Evolutionary conservation across 1,140 invertebrate species (phyloP).

Genomic region (Aphelenchoides fujianensis): DNA sequence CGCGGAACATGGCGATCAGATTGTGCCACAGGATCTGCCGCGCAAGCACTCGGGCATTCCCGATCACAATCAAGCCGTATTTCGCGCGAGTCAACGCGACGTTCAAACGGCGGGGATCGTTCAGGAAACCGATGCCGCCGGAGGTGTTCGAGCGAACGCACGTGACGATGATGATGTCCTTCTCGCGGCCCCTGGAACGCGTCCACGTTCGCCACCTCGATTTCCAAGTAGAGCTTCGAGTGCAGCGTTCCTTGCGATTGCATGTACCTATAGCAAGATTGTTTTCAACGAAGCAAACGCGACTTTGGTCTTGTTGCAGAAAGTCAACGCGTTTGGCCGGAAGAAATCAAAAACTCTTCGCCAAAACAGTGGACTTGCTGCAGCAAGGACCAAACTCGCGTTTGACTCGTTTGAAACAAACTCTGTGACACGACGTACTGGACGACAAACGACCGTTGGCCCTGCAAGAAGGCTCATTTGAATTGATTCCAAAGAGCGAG

Average conservation of each 20-base stretch:
- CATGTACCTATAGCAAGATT: conserved; percentile 98
- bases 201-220: conserved; percentile 98
- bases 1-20: conserved; percentile 86
- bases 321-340: no score
- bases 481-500: conserved; percentile 15
- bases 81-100: conserved; percentile 95
- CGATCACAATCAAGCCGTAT: conserved; percentile 93
- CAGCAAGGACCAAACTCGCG: no score
- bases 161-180: conserved; percentile 90
- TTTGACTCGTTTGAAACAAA: no score
- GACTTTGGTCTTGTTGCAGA: no score
- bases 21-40: conserved; percentile 98
- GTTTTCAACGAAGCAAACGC: no score
- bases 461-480: conserved; percentile 11
- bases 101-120: conserved; percentile 92
- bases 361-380: no score
- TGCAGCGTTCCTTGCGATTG: conserved; percentile 95
- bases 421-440: conserved; percentile 99
- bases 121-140: conserved; percentile 88
- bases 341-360: no score
- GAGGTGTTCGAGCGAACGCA: conserved; percentile 86
- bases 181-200: conserved; percentile 90
- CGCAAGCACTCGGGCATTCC: conserved; percentile 95
- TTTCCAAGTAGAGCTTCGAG: conserved; percentile 93
- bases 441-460: conserved; percentile 92